Conservation (phyloP, 2,797 vertebrate genomes). For the Chromobotia macracanthus region DNA sequence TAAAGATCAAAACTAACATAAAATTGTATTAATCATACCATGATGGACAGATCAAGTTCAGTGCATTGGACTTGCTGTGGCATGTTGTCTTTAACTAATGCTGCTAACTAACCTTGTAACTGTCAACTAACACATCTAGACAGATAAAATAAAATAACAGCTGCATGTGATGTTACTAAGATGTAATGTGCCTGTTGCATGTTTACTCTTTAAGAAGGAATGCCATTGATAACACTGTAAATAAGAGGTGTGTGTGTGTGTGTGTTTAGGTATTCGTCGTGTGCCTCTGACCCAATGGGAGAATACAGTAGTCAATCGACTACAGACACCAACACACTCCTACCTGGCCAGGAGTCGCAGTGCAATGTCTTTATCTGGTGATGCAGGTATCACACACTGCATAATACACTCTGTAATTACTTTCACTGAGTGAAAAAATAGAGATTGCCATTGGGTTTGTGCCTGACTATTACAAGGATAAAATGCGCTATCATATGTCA, state of each 20-base stretch:
- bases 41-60: too few relatives aligned
- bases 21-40: too few relatives aligned
- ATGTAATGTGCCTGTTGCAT: too few relatives aligned
- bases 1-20: too few relatives aligned
- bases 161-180: constrained; percentile 5
- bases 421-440: too few relatives aligned
- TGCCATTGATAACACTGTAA: too few relatives aligned
- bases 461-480: neutral
- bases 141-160: neutral
- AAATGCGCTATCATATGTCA: neutral
- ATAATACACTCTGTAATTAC: too few relatives aligned
- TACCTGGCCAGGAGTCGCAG: constrained; percentile 96
- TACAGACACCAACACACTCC: constrained; percentile 95
- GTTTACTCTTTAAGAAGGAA: too few relatives aligned
- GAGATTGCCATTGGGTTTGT: neutral
- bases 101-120: neutral
- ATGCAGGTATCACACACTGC: constrained; percentile 81
- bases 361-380: constrained; percentile 90
- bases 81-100: neutral
- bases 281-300: constrained; percentile 92
- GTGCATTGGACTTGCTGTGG: neutral
- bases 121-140: neutral
- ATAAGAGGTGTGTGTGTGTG: neutral
- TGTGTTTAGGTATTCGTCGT: constrained; percentile 80
- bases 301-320: constrained; percentile 90